Percentiles rank a stretch among this genome's conserved stretches.
phyloP scores from a whole-genome alignment of 1,140 invertebrate genomes.

The Sweltsa coloradensis region DNA sequence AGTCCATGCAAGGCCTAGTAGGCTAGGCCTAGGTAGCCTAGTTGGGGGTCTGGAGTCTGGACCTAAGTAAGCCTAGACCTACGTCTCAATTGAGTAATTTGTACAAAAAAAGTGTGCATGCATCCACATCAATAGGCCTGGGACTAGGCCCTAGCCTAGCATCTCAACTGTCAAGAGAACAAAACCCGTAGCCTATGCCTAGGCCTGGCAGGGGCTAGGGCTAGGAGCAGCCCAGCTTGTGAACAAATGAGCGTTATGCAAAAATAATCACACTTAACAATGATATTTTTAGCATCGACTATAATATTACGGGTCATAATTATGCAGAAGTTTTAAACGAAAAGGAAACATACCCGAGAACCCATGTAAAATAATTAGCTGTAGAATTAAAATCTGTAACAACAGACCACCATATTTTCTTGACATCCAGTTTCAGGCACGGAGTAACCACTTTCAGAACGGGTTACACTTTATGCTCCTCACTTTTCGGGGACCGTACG shows the following conservation, averaged over 20 bases:
- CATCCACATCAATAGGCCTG: background rate
- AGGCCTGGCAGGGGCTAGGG: too few relatives aligned
- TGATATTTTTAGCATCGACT: background rate
- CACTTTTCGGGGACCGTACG: too few relatives aligned
- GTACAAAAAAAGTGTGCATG: background rate
- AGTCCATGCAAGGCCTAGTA: too few relatives aligned
- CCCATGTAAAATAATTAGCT: slow-evolving; percentile 1
- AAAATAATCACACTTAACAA: background rate
- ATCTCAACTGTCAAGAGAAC: too few relatives aligned
- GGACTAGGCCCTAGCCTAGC: too few relatives aligned
- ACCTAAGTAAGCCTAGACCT: background rate
- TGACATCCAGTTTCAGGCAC: too few relatives aligned
- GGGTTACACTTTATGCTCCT: too few relatives aligned
- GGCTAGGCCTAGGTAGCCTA: too few relatives aligned
- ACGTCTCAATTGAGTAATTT: background rate
- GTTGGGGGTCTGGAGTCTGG: too few relatives aligned
- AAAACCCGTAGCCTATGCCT: too few relatives aligned
- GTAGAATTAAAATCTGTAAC: slow-evolving; percentile 3
- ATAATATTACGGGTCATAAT: background rate
- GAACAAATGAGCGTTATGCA: background rate
- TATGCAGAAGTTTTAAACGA: background rate
- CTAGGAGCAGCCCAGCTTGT: too few relatives aligned
- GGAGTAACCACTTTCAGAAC: too few relatives aligned
- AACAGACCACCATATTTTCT: slow-evolving; percentile 11
- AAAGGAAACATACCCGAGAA: slow-evolving; percentile 2